Conservation (phyloP, 1,140 invertebrate species). For the Tribolium castaneum region DNA sequence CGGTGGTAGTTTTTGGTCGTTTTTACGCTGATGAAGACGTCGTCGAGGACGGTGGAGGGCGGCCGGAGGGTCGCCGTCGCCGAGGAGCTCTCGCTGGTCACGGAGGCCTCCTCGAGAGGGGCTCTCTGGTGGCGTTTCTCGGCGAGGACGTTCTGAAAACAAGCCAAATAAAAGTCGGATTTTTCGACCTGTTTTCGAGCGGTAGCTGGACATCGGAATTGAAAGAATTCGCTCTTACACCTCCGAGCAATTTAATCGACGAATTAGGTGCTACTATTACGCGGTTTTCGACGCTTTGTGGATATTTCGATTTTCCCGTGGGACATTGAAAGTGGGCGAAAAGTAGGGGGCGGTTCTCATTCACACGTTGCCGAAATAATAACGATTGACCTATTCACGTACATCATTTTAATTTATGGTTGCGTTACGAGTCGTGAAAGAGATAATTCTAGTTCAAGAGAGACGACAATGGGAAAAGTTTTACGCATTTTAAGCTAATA, state of each 20-base stretch:
- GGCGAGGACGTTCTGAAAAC: conserved; percentile 38
- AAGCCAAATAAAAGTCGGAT: neutral
- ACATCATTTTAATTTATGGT: conserved; percentile 13
- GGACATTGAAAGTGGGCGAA: conserved; percentile 2
- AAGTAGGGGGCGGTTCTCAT: conserved; percentile 12
- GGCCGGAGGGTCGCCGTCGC: conserved; percentile 72
- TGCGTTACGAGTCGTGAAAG: neutral
- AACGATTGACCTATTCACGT: neutral
- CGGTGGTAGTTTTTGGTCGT: conserved; percentile 90
- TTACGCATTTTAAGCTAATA: neutral
- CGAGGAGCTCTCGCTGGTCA: conserved; percentile 64
- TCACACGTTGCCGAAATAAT: conserved; percentile 31
- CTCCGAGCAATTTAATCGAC: conserved; percentile 20
- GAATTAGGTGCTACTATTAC: neutral
- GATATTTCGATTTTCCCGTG: conserved; percentile 1
- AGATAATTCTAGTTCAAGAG: neutral
- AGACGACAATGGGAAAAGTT: neutral
- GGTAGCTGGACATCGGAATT: conserved; percentile 25
- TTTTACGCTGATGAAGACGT: conserved; percentile 95
- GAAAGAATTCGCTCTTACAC: neutral
- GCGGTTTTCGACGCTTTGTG: neutral
- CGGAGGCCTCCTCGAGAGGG: conserved; percentile 42
- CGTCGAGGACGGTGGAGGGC: conserved; percentile 79
- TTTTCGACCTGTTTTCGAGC: neutral
- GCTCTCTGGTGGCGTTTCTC: conserved; percentile 40